Evolutionary conservation across 2,113 vertebrate genomes (phyloP).

Genomic region (Irena cyanogastra): DNA sequence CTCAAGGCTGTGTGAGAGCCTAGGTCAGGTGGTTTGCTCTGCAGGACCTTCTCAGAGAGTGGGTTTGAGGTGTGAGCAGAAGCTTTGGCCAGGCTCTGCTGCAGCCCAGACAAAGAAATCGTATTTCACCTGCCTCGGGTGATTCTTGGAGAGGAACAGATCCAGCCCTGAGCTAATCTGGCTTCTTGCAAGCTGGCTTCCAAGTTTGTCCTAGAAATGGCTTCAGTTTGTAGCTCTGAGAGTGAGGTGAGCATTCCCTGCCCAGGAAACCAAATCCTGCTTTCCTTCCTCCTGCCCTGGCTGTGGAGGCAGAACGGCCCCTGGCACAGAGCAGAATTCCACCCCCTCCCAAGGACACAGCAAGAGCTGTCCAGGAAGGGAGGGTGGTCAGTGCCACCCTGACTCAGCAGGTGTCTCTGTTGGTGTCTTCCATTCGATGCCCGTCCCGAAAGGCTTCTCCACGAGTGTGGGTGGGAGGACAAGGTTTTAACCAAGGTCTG

Average conservation of each 20-base stretch:
- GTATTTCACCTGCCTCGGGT: neutral
- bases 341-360: neutral
- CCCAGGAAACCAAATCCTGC: neutral
- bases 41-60: neutral
- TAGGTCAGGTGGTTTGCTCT: neutral
- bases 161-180: neutral
- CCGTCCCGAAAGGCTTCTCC: neutral
- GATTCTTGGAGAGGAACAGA: neutral
- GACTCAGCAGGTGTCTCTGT: neutral
- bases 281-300: neutral
- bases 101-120: neutral
- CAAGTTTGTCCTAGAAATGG: neutral
- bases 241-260: neutral
- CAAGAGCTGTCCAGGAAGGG: neutral
- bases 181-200: neutral
- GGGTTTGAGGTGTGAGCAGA: neutral
- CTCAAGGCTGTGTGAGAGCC: neutral
- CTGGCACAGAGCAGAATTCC: neutral
- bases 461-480: neutral
- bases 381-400: neutral
- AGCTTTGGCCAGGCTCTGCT: neutral
- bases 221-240: neutral
- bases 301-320: neutral
- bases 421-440: neutral
- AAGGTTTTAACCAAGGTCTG: neutral